A percentile compares a stretch with the other conserved stretches of the same genome.
phyloP scores from a whole-genome alignment of 2,888 invertebrate genomes.

The Loripinus fragilis region DNA sequence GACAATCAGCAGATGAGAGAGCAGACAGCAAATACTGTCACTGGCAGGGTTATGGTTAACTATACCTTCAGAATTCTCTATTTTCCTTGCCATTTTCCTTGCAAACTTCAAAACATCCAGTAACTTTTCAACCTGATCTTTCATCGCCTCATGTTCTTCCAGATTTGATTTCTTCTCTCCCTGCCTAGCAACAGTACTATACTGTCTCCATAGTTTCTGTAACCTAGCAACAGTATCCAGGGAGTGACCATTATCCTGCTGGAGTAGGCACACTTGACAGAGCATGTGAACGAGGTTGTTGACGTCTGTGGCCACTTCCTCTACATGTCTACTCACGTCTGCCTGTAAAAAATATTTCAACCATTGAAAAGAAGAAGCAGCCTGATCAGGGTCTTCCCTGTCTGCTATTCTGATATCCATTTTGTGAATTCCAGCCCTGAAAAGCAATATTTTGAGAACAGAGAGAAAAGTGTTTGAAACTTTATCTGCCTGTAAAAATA shows the following conservation, averaged over 20 bases:
- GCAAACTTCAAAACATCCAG: conserved; percentile 11
- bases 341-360: conserved; percentile 85
- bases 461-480: no score
- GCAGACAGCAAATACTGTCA: no score
- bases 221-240: conserved; percentile 49
- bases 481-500: no score
- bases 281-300: conserved; percentile 86
- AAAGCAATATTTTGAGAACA: no score
- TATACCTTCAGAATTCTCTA: conserved; percentile 17
- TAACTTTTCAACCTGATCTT: conserved; percentile 38
- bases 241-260: conserved; percentile 28
- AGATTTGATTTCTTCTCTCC: conserved; percentile 51
- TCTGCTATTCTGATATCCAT: no score
- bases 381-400: no score
- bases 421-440: no score
- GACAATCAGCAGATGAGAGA: no score
- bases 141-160: conserved; percentile 59
- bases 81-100: conserved; percentile 29
- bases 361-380: no score
- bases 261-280: conserved; percentile 82
- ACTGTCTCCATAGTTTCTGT: conserved; percentile 62
- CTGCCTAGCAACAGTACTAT: conserved; percentile 25
- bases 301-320: conserved; percentile 84
- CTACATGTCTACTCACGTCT: conserved; percentile 90
- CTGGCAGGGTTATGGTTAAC: no score